Evolutionary conservation across 2,888 invertebrate genomes (phyloP).

Genomic region (Pterostichus niger): DNA sequence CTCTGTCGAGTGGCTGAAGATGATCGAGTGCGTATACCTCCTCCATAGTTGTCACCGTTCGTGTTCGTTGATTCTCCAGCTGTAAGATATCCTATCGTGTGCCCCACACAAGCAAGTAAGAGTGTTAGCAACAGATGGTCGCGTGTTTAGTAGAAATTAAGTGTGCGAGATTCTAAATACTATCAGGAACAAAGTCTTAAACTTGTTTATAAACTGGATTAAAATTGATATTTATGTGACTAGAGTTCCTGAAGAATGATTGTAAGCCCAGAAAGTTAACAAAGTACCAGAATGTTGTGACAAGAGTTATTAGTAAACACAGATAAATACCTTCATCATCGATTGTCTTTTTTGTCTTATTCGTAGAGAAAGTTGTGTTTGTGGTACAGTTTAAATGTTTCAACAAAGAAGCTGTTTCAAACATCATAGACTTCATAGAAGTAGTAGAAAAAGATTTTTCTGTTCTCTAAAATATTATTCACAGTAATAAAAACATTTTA

Average conservation of each 20-base stretch:
- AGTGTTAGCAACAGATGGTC: conserved; percentile 46
- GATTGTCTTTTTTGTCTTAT: conserved; percentile 40
- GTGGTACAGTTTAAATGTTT: conserved; percentile 35
- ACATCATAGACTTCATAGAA: conserved; percentile 38
- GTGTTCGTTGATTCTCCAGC: conserved; percentile 70
- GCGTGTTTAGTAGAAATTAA: conserved; percentile 12
- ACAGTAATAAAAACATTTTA: conserved; percentile 11
- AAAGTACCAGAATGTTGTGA: conserved; percentile 38
- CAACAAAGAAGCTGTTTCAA: conserved; percentile 44
- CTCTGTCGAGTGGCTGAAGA: conserved; percentile 49
- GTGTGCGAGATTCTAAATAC: no score
- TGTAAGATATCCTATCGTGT: conserved; percentile 73
- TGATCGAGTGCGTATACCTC: conserved; percentile 45
- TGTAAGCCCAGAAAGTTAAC: conserved; percentile 2
- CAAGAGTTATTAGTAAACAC: no score
- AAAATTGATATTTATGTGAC: not conserved
- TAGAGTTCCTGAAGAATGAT: no score
- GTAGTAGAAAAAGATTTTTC: conserved; percentile 46
- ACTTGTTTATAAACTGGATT: no score
- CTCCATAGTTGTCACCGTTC: conserved; percentile 60
- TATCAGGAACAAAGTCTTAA: no score
- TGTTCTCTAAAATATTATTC: conserved; percentile 39
- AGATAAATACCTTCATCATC: conserved; percentile 63
- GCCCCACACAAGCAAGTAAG: conserved; percentile 26
- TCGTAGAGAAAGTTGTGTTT: conserved; percentile 22